Evolutionary conservation across 2,888 invertebrate genomes (phyloP).

Genomic region (Cistogaster globosa): DNA sequence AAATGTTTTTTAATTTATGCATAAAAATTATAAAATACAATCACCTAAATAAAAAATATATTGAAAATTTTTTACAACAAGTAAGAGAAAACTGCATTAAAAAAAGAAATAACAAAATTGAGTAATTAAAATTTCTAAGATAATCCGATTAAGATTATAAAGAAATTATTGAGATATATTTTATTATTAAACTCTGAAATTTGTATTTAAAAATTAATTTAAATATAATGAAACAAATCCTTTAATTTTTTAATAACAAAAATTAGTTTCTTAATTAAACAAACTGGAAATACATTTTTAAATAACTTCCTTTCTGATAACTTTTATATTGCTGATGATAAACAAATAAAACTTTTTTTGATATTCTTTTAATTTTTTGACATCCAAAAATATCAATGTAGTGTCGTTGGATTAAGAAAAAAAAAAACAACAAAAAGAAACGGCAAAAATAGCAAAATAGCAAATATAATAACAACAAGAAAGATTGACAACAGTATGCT

Average conservation of each 20-base stretch:
- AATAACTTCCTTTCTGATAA: background rate
- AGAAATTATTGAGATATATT: too few relatives aligned
- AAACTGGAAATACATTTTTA: background rate
- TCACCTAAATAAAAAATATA: too few relatives aligned
- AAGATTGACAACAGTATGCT: constrained; percentile 68
- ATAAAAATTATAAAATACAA: background rate
- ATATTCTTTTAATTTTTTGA: constrained; percentile 21
- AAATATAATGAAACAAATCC: too few relatives aligned
- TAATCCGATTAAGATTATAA: too few relatives aligned
- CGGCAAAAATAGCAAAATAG: constrained; percentile 24
- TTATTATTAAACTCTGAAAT: too few relatives aligned
- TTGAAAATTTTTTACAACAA: too few relatives aligned
- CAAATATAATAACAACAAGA: constrained; percentile 33
- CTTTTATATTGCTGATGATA: background rate
- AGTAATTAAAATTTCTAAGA: too few relatives aligned
- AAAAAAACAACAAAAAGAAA: background rate
- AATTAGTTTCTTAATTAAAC: too few relatives aligned
- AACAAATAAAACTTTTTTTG: background rate
- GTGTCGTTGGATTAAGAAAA: constrained; percentile 6
- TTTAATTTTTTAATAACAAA: too few relatives aligned
- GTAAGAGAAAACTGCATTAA: too few relatives aligned
- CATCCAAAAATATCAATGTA: constrained; percentile 47
- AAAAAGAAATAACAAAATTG: too few relatives aligned
- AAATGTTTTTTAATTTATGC: constrained; percentile 25
- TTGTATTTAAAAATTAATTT: too few relatives aligned